Evolutionary conservation across 2,888 invertebrate genomes (phyloP).

Genomic region (Cheilosia urbana): DNA sequence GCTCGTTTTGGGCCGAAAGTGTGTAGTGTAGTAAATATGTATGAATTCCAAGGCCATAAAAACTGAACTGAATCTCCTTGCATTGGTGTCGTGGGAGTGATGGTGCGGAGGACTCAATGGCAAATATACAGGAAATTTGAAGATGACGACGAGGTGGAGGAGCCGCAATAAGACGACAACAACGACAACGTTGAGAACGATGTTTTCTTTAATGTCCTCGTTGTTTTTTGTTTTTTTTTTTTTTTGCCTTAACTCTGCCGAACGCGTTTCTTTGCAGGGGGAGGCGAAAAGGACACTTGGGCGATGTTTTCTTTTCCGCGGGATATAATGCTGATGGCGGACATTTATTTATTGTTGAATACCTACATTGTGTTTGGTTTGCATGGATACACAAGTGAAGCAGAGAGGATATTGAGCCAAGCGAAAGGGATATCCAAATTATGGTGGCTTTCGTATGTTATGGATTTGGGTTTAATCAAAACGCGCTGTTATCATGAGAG

Average conservation of each 20-base stretch:
- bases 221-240: conserved; percentile 21
- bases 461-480: too few relatives aligned
- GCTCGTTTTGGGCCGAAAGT: conserved; percentile 9
- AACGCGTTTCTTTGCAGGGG: conserved; percentile 4
- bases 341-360: conserved; percentile 48
- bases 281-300: conserved; percentile 42
- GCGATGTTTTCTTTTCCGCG: conserved; percentile 62
- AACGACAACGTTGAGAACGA: conserved; percentile 60
- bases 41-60: conserved; percentile 72
- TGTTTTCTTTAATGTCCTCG: conserved; percentile 68
- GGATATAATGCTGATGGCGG: conserved; percentile 48
- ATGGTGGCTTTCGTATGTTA: too few relatives aligned
- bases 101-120: conserved; percentile 17
- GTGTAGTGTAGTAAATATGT: conserved; percentile 70
- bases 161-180: conserved; percentile 58
- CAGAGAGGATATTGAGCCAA: neutral
- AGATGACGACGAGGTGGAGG: conserved; percentile 46
- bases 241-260: neutral
- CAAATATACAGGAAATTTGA: conserved; percentile 65
- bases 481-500: too few relatives aligned
- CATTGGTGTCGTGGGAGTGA: conserved; percentile 15
- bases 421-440: too few relatives aligned
- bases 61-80: conserved; percentile 69
- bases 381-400: neutral
- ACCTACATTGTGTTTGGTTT: neutral